Evolutionary conservation across 64 coral and sea anemone genomes (phyloP).

Genomic region (Anthopleura sola): DNA sequence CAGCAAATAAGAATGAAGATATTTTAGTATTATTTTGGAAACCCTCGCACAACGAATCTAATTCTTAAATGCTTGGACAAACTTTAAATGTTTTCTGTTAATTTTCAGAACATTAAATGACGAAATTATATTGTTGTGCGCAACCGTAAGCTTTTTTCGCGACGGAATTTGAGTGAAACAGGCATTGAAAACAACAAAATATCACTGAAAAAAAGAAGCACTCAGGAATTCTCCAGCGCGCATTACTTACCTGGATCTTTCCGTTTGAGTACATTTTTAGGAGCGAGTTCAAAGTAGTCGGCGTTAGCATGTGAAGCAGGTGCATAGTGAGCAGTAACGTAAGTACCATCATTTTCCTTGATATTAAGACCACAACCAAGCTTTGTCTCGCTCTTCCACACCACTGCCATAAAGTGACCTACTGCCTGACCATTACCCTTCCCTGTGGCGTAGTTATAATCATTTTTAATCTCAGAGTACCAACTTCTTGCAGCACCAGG

Average conservation of each 20-base stretch:
- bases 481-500: constrained; percentile 73
- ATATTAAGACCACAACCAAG: constrained; percentile 68
- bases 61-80: no score
- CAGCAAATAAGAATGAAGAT: neutral
- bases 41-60: no score
- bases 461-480: constrained; percentile 91
- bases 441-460: constrained; percentile 38
- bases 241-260: constrained; percentile 33
- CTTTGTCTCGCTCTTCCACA: constrained; percentile 50
- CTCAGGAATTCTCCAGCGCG: no score
- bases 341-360: constrained; percentile 48
- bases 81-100: no score
- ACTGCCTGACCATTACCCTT: constrained; percentile 25
- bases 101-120: neutral
- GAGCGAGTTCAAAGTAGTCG: constrained; percentile 11
- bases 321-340: constrained; percentile 68
- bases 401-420: constrained; percentile 65
- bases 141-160: no score
- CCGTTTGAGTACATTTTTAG: constrained; percentile 22
- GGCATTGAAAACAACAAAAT: no score
- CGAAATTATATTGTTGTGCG: neutral
- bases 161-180: no score
- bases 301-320: constrained; percentile 51
- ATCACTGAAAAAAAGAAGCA: no score
- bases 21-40: neutral